Percentiles rank a stretch among this genome's conserved stretches.
These are phyloP conservation scores for Notolabrus celidotus DNA, from an alignment of 2,797 vertebrate species.

Conservation along the genomic window DNA sequence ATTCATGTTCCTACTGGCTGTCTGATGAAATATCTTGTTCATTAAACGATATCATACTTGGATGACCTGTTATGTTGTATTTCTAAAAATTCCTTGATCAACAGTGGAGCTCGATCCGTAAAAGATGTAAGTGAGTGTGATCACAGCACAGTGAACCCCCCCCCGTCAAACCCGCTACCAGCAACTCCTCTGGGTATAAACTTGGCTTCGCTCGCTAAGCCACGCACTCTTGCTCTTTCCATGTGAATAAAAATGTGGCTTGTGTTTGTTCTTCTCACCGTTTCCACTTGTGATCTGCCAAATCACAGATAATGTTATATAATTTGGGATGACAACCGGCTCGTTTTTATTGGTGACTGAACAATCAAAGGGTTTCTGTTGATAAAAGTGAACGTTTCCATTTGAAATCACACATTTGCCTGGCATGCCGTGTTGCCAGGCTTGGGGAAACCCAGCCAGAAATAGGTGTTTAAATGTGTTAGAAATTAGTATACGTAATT, in stretches of 20 bases:
- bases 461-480: slow-evolving; percentile 7
- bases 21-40: slow-evolving; percentile 46
- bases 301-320: slow-evolving; percentile 61
- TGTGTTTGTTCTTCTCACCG: slow-evolving; percentile 66
- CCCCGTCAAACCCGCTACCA: slow-evolving; percentile 58
- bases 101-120: slow-evolving; percentile 10
- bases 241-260: slow-evolving; percentile 65
- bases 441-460: not conserved
- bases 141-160: slow-evolving; percentile 72
- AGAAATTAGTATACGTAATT: not conserved
- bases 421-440: not conserved
- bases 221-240: slow-evolving; percentile 65
- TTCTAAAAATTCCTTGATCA: slow-evolving; percentile 61
- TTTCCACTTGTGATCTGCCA: slow-evolving; percentile 68
- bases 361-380: slow-evolving; percentile 52
- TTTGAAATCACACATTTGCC: slow-evolving; percentile 17
- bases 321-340: slow-evolving; percentile 63
- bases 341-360: slow-evolving; percentile 48
- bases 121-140: slow-evolving; percentile 68
- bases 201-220: slow-evolving; percentile 59
- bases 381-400: slow-evolving; percentile 56
- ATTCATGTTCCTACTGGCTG: slow-evolving; percentile 1
- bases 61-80: slow-evolving; percentile 50
- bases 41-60: slow-evolving; percentile 15
- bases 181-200: slow-evolving; percentile 71